Evolutionary conservation across 2,113 vertebrate genomes (phyloP), one percentile per base, ranked within the genome.

Genomic region (Phylloscopus trochiloides): DNA sequence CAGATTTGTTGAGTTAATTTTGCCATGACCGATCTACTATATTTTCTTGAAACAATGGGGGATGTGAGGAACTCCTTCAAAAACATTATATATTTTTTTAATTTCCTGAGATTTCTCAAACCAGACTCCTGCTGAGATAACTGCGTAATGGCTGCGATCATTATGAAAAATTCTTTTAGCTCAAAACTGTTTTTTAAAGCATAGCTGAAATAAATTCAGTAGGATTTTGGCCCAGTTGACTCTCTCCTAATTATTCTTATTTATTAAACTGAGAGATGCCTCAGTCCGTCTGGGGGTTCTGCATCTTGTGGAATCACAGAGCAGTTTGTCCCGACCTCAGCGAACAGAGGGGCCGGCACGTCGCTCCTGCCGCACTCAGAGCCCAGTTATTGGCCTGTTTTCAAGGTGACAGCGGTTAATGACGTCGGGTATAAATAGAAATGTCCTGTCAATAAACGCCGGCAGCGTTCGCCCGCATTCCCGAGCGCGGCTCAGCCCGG

Each of bases 1-100:
- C 86, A 81, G 95, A 95, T 96, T 95, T 94, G 91, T 86, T 13
- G 83, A 55, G 94, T 91, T 96, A 91, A 95, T 95, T 96, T 95
- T 73, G 48, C 28, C 42, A 5, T 50, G 75, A 74, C 78, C 32
- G 59, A 38, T 22, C 57, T 70, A 79, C 79, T 16, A 6, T 19
- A 26, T 65, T 74, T 86, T 66, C 66, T 12, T 28, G 86, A 61
- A 77, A 71, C 71, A 50, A 72, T 28, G 6, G 58, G 63, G 57
- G 65, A 34, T 36, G 58, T 0, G 3, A 55, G 58, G 88, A 77
- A 36, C 86, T 50, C 36, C 66, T 78, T 28, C 45, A 57, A 62
- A 91, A 73, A 71, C 67, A 62, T 96, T 95, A 95, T 88, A 52
- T 88, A 93, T 90, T 78, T 73, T 92, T 96, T 96, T 96, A 97